Evolutionary conservation across 2,888 invertebrate species (phyloP).

Genomic region (Cantharis nigra): DNA sequence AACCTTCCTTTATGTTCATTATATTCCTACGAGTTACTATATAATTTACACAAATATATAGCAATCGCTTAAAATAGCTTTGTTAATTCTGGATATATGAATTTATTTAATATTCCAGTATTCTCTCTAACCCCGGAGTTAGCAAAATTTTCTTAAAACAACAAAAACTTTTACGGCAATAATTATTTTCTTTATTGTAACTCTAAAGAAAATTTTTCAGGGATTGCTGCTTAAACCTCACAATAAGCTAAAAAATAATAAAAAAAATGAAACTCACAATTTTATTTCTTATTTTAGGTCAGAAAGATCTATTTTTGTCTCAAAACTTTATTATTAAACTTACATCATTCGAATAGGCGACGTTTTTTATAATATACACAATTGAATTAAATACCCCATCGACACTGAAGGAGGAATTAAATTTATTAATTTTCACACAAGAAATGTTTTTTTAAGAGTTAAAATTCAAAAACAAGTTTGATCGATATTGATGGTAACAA

Average conservation of each 20-base stretch:
- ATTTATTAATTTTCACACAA: too few relatives aligned
- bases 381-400: too few relatives aligned
- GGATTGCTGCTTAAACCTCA: neutral
- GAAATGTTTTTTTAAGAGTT: too few relatives aligned
- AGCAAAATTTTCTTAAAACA: neutral
- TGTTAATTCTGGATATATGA: neutral
- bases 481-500: too few relatives aligned
- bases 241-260: neutral
- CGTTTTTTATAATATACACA: neutral
- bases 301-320: neutral
- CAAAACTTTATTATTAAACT: neutral
- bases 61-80: slow-evolving; percentile 13
- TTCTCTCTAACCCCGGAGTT: neutral
- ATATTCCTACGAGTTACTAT: slow-evolving; percentile 13
- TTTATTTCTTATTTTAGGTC: neutral
- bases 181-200: neutral
- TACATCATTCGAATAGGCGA: neutral
- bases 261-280: neutral
- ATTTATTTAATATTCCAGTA: neutral
- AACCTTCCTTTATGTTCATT: slow-evolving; percentile 21
- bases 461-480: too few relatives aligned
- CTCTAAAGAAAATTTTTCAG: neutral
- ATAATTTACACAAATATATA: slow-evolving; percentile 24
- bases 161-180: neutral
- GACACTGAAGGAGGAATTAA: too few relatives aligned